These are phyloP conservation scores for Regulus satrapa DNA, from an alignment of 2,113 vertebrate genomes.

Conservation along the genomic window DNA sequence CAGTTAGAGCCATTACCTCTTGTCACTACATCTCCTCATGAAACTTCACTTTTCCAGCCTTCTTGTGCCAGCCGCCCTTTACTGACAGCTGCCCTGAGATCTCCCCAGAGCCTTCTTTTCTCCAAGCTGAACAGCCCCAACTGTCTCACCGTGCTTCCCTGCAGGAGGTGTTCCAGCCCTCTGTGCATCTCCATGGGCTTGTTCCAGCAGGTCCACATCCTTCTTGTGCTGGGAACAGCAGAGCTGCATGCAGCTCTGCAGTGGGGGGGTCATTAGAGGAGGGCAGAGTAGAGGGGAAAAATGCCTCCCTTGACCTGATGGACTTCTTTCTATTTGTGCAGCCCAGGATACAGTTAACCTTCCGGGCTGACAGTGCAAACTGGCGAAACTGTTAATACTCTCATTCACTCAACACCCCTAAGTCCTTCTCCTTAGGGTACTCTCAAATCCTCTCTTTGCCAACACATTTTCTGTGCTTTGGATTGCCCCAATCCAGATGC, in stretches of 20 bases:
- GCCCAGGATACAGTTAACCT: not conserved
- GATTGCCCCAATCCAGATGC: not conserved
- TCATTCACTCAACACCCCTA: fast-evolving
- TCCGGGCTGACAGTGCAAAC: not conserved
- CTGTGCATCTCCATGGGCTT: not conserved
- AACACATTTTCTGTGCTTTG: not conserved
- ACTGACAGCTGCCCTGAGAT: not conserved
- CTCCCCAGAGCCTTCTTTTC: not conserved
- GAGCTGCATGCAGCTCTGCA: not conserved
- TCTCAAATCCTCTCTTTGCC: not conserved
- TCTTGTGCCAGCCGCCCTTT: not conserved
- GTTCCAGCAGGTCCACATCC: not conserved
- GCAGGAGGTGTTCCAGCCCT: not conserved
- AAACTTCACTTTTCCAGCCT: not conserved
- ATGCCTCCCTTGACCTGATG: not conserved
- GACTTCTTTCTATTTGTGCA: not conserved
- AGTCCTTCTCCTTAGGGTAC: not conserved
- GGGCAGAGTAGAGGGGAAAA: not conserved
- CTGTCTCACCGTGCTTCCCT: not conserved
- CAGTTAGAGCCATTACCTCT: not conserved
- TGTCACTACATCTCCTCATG: too few relatives aligned
- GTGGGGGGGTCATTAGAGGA: not conserved
- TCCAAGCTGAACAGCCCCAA: not conserved
- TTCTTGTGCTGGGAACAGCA: too few relatives aligned
- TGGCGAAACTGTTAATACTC: not conserved